Evolutionary conservation across 2,888 invertebrate genomes (phyloP).

Genomic region (Tenthredo mesomela): DNA sequence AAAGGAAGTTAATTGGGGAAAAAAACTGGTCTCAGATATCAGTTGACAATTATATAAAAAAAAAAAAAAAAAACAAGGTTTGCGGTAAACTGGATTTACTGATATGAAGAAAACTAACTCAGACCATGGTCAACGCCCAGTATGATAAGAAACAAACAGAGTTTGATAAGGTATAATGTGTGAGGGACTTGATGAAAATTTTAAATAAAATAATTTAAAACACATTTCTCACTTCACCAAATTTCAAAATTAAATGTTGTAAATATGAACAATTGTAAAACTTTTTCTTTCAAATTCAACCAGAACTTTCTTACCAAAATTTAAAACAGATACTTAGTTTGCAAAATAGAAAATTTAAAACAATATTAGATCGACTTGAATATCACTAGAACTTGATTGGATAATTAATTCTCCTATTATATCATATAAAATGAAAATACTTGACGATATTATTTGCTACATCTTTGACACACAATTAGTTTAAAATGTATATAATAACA

Average conservation of each 20-base stretch:
- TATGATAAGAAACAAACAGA: slow-evolving; percentile 31
- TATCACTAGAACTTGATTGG: too few relatives aligned
- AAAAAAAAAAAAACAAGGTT: too few relatives aligned
- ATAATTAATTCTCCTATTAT: slow-evolving; percentile 52
- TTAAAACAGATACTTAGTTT: not conserved
- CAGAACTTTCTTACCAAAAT: not conserved
- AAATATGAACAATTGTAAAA: not conserved
- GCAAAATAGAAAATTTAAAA: not conserved
- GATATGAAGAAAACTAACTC: slow-evolving; percentile 33
- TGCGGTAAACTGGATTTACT: not conserved
- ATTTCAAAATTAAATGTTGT: not conserved
- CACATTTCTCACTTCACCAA: not conserved
- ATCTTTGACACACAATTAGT: not conserved
- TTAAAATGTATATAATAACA: not conserved
- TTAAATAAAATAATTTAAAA: not conserved
- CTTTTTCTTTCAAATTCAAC: not conserved
- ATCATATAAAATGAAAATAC: slow-evolving; percentile 44
- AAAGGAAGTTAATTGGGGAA: not conserved
- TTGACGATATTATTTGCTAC: slow-evolving; percentile 19
- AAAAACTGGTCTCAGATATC: not conserved
- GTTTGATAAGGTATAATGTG: slow-evolving; percentile 32
- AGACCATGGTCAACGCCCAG: slow-evolving; percentile 43
- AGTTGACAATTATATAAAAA: not conserved
- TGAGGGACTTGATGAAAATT: not conserved
- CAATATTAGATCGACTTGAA: not conserved